Base-by-base conservation (phyloP, 2,888 invertebrate genomes). In the Isotomurus palustris region DNA sequence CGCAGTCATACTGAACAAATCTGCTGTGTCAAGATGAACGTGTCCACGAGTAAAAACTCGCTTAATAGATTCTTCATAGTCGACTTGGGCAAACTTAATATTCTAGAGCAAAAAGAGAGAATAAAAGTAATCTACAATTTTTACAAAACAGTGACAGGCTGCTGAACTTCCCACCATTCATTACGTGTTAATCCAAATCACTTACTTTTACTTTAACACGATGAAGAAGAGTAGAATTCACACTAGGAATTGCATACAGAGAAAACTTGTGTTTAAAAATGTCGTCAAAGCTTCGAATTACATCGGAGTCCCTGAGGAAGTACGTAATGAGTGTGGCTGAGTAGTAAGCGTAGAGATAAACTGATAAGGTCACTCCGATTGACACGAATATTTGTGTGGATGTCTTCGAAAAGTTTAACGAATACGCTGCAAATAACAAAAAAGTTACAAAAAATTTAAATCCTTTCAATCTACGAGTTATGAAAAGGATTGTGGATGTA, bases 221-320 rank as follows among this genome's bases (percentile, higher is more conserved):
- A n/a, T n/a, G n/a, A n/a, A 19, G 40, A 40, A 40, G 6, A 5
- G 40, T 17, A 10, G 6, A n/a, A 40, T 40, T 40, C 6, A 40
- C 40, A n/a, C 40, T 40, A 19, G 40, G 5, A 40, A 40, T 40
- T n/a, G 40, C 40, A n/a, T 40, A 40, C n/a, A 40, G 17, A 5
- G 40, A 17, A 40, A 40, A 40, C 19, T 19, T 19, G 6, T 5
- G 6, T n/a, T 40, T 19, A 5, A 5, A n/a, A 5, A 40, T 10
- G 6, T 40, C 17, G 19, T n/a, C 6, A 40, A 40, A 40, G 17
- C n/a, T 40, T 40, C 6, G 8, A n/a, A 40, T 40, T 10, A 40
- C 19, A 19, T 40, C 40, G 6, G 5, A 5, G 19, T 40, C n/a
- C n/a, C 6, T 40, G n/a, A 19, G n/a, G 40, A 40, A 40, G n/a